These are phyloP conservation scores for Oscarella lobularis DNA, from an alignment of 37 sponge, comb jelly and placozoan genomes.

Conservation along the genomic window DNA sequence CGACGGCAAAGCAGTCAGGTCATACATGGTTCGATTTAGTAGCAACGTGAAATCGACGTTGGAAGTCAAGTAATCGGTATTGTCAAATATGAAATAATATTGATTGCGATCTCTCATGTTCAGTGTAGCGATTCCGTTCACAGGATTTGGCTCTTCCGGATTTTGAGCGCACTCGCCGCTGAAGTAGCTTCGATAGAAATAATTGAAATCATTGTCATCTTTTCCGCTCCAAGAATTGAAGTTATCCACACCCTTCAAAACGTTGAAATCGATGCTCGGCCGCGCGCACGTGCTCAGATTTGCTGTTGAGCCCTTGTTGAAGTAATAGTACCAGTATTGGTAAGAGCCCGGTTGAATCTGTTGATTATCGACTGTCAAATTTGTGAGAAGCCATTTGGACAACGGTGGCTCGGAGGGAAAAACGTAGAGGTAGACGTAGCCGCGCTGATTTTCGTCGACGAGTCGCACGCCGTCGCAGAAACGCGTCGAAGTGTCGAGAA, in stretches of 20 bases:
- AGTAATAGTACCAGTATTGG: not conserved
- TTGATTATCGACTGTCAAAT: not conserved
- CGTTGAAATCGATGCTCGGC: not conserved
- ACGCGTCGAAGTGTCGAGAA: not conserved
- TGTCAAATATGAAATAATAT: not conserved
- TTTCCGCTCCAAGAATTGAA: not conserved
- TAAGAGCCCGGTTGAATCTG: not conserved
- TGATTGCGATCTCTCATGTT: not conserved
- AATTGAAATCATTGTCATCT: not conserved
- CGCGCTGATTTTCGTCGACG: not conserved
- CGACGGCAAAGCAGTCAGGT: not conserved
- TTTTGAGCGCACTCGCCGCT: not conserved
- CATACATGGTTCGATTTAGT: not conserved
- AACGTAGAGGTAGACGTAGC: not conserved
- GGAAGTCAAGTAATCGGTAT: not conserved
- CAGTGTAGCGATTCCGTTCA: not conserved
- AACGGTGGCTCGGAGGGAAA: not conserved
- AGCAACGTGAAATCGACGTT: not conserved
- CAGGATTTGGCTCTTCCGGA: too few species aligned
- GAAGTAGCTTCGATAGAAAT: not conserved
- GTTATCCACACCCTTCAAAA: not conserved
- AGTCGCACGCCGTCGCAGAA: not conserved
- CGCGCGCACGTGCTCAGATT: not conserved
- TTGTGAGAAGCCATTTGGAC: not conserved
- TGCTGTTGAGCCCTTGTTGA: not conserved